A percentile compares a stretch with the other conserved stretches of the same genome.
phyloP scores from a whole-genome alignment of 2,797 vertebrate genomes.

The Macropus fuliginosus region DNA sequence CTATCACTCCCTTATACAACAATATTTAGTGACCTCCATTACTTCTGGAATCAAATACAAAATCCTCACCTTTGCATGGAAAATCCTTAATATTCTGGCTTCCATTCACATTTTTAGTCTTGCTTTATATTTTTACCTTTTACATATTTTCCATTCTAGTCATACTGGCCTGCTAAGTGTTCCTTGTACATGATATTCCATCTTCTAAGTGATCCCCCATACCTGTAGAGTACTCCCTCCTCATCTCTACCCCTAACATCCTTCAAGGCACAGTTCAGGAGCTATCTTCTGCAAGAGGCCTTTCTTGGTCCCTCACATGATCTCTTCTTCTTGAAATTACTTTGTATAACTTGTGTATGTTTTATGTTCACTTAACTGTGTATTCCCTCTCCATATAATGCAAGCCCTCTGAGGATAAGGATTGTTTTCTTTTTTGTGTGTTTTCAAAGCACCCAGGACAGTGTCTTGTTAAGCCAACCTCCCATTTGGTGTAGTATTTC shows the following conservation, averaged over 20 bases:
- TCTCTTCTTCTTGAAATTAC: not conserved
- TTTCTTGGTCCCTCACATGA: not conserved
- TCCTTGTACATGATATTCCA: not conserved
- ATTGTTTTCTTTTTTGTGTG: not conserved
- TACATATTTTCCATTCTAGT: not conserved
- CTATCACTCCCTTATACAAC: not conserved
- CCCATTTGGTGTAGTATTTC: not conserved
- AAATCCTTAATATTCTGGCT: not conserved
- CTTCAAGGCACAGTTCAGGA: not conserved
- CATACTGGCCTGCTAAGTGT: not conserved
- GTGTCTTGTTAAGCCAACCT: not conserved
- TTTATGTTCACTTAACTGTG: not conserved
- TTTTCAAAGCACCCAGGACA: not conserved
- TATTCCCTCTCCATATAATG: not conserved
- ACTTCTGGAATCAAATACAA: not conserved
- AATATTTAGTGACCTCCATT: not conserved
- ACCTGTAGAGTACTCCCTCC: not conserved
- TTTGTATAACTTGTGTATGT: not conserved
- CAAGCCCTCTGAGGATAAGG: not conserved
- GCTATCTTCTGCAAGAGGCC: not conserved
- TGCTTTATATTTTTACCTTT: not conserved
- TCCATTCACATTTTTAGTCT: not conserved
- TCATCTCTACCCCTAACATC: not conserved
- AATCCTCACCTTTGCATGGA: not conserved
- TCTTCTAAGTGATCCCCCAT: not conserved